Base-by-base conservation (phyloP, 2,113 vertebrate species). In the Galeopterus variegatus region DNA sequence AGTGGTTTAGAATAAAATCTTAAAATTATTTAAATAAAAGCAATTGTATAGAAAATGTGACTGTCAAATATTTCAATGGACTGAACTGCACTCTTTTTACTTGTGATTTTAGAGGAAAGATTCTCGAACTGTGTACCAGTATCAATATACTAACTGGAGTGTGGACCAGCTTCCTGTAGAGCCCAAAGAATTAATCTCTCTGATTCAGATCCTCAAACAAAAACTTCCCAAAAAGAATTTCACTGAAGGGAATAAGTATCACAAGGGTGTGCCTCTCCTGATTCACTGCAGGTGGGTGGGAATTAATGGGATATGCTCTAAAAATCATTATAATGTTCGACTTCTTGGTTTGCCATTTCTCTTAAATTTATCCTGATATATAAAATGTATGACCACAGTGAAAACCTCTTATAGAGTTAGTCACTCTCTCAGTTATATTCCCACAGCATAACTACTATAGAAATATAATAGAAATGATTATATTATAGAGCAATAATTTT, bases 241-340 rank as follows among this genome's bases (percentile, higher is more conserved):
- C 82, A 48, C 86, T 0, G 98, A 98, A 36, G 97, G 97, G 62
- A 94, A 15, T 90, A 98, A 80, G 65, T 90, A 77, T 19, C 97
- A 96, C 52, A 98, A 75, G 77, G 98, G 17, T 0, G 36, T 95
- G 0, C 98, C 99, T 0, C 50, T 99, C 0, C 94, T 99, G 6
- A 81, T 99, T 67, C 99, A 99, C 98, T 99, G 99, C 99, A 85
- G 99, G 99, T 99, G 90, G 97, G 99, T 98, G 58, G 65, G 62
- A 41, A 73, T 54, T 69, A 77, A 33, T 3, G 18, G 36, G 2
- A 1, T 11, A 6, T 0, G 10, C 41, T 80, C 56, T 26, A 1
- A 60, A 45, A 64, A n/a, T 17, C 62, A 8, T 8, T 3, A 0
- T 8, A 6, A 58, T 9, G 8, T 11, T n/a, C 70, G 28, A 67